These are phyloP conservation scores for Lithophane leautieri DNA, from an alignment of 2,888 invertebrate species.

Conservation along the genomic window DNA sequence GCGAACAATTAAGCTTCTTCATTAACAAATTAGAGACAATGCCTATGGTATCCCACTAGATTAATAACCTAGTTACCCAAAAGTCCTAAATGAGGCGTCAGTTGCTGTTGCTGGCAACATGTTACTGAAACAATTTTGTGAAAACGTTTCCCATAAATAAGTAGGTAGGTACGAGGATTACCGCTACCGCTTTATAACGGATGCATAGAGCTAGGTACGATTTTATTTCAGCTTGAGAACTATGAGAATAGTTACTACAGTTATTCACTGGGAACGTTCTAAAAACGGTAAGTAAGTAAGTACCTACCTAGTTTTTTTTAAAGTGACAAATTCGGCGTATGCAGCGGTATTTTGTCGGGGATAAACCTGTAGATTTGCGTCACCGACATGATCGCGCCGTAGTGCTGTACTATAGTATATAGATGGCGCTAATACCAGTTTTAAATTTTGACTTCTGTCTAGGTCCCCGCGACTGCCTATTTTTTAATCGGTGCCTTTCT, in stretches of 20 bases:
- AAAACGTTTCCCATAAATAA: background rate
- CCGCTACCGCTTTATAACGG: constrained; percentile 4
- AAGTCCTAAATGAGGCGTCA: background rate
- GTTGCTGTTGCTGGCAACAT: background rate
- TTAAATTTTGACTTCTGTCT: background rate
- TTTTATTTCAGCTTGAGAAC: constrained; percentile 1
- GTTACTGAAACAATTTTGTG: background rate
- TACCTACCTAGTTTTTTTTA: too few species aligned
- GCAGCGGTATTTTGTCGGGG: too few species aligned
- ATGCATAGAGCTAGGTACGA: background rate
- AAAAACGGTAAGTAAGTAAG: constrained; percentile 2
- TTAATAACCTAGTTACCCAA: background rate
- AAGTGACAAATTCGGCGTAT: too few species aligned
- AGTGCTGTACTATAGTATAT: too few species aligned
- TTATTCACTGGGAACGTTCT: background rate
- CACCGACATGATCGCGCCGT: too few species aligned
- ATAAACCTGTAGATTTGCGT: too few species aligned
- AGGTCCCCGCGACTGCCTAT: too few species aligned
- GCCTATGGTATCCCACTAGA: background rate
- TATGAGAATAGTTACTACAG: background rate
- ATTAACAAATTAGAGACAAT: background rate
- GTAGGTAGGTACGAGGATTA: background rate
- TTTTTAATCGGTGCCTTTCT: constrained; percentile 1
- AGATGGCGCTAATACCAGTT: too few species aligned
- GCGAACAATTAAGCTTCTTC: background rate